phyloP scores from a whole-genome alignment of 2,113 vertebrate species.

The Paradisaea rubra region DNA sequence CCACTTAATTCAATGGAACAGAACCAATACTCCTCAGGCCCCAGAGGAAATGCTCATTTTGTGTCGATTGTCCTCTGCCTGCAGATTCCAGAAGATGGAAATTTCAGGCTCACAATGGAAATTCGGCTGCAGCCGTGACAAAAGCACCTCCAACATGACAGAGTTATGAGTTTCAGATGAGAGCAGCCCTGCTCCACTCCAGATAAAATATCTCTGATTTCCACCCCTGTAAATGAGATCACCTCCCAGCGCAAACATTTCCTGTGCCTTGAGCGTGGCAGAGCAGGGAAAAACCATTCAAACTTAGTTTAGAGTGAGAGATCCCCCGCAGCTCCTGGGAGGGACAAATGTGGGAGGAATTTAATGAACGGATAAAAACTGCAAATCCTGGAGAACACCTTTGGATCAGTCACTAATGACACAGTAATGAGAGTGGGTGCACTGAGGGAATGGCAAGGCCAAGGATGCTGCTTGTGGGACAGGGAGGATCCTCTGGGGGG shows the following conservation, averaged over 20 bases:
- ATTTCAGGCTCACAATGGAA: not conserved
- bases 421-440: not conserved
- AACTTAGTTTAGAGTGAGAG: not conserved
- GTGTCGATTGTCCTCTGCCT: not conserved
- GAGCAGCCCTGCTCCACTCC: not conserved
- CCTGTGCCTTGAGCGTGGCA: not conserved
- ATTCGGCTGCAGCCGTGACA: not conserved
- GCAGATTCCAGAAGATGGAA: not conserved
- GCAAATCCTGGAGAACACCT: not conserved
- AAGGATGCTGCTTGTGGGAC: not conserved
- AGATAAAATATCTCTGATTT: not conserved
- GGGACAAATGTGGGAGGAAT: not conserved
- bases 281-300: not conserved
- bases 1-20: not conserved
- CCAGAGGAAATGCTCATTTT: not conserved
- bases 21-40: not conserved
- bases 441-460: not conserved
- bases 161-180: not conserved
- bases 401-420: not conserved
- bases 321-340: not conserved
- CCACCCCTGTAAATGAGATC: not conserved
- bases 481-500: rapidly evolving
- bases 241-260: not conserved
- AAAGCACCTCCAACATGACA: not conserved
- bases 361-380: not conserved